These are phyloP conservation scores for Archips crataeganus DNA, from an alignment of 2,888 invertebrate species.

Conservation along the genomic window DNA sequence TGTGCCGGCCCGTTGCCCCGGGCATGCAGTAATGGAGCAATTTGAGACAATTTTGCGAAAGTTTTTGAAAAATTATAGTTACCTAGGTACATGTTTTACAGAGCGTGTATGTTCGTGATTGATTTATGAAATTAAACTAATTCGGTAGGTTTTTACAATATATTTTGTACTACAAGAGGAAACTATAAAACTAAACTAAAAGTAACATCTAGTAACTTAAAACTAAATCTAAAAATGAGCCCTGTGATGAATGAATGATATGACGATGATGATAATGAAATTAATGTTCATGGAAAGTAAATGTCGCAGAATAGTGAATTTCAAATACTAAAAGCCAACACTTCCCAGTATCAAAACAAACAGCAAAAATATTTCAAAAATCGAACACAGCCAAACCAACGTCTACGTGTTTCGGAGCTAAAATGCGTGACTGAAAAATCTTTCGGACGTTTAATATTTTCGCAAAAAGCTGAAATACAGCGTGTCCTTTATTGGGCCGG, in stretches of 20 bases:
- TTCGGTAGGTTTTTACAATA: too few relatives aligned
- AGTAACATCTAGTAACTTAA: too few relatives aligned
- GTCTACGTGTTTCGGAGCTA: constrained; percentile 7
- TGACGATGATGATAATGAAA: too few relatives aligned
- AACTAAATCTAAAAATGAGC: too few relatives aligned
- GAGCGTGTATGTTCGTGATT: too few relatives aligned
- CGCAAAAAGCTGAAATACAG: constrained; percentile 23
- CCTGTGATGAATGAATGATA: too few relatives aligned
- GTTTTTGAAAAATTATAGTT: constrained; percentile 6
- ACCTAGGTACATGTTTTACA: not conserved
- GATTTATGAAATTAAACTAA: too few relatives aligned
- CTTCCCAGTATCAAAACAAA: not conserved
- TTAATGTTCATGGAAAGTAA: too few relatives aligned
- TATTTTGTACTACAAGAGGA: too few relatives aligned
- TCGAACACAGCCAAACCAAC: constrained; percentile 50
- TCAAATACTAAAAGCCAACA: too few relatives aligned
- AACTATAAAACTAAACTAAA: too few relatives aligned
- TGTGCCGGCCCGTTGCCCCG: constrained; percentile 6
- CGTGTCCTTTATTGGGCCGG: constrained; percentile 31
- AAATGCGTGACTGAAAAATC: constrained; percentile 24
- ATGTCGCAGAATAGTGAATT: too few relatives aligned
- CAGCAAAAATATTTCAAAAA: constrained; percentile 48
- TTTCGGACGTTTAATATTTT: constrained; percentile 27
- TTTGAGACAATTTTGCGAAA: constrained; percentile 23
- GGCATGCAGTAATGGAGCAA: constrained; percentile 25